Percentiles rank a stretch among this genome's conserved stretches.
phyloP scores from a whole-genome alignment of 64 coral and sea anemone species.

The Anthopleura sola region DNA sequence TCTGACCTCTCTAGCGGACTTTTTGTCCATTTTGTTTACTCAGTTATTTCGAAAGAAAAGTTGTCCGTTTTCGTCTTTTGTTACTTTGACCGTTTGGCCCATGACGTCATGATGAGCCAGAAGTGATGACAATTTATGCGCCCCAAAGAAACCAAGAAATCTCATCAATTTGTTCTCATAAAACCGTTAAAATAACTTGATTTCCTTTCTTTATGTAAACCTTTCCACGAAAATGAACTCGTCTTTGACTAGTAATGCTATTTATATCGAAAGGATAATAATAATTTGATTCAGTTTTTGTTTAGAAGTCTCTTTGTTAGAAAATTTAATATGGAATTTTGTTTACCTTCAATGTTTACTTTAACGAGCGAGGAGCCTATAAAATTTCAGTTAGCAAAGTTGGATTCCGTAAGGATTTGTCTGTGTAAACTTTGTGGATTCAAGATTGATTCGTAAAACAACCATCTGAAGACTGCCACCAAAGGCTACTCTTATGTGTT shows the following conservation, averaged over 20 bases:
- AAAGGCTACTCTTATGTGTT: background rate
- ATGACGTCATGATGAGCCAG: slow-evolving; percentile 3
- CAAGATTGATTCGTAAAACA: slow-evolving; percentile 41
- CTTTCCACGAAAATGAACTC: background rate
- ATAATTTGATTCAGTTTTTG: background rate
- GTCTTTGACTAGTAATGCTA: background rate
- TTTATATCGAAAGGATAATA: background rate
- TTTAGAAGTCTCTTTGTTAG: background rate
- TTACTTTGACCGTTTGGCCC: slow-evolving; percentile 14
- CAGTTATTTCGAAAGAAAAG: background rate
- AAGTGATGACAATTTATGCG: slow-evolving; percentile 5
- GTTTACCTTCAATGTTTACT: slow-evolving; percentile 49
- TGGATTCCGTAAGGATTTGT: slow-evolving; percentile 40
- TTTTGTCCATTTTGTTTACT: background rate
- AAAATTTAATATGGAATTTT: slow-evolving; percentile 34
- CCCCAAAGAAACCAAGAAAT: background rate
- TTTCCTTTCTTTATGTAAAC: background rate
- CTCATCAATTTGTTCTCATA: background rate
- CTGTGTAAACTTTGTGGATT: slow-evolving; percentile 43
- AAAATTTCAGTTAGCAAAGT: slow-evolving; percentile 30
- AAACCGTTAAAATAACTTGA: background rate
- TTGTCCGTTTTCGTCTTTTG: slow-evolving; percentile 7
- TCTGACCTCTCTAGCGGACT: background rate
- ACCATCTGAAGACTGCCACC: background rate
- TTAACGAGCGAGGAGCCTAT: slow-evolving; percentile 36